Evolutionary conservation across 1,140 invertebrate species (phyloP).

Genomic region (Grapholita molesta): DNA sequence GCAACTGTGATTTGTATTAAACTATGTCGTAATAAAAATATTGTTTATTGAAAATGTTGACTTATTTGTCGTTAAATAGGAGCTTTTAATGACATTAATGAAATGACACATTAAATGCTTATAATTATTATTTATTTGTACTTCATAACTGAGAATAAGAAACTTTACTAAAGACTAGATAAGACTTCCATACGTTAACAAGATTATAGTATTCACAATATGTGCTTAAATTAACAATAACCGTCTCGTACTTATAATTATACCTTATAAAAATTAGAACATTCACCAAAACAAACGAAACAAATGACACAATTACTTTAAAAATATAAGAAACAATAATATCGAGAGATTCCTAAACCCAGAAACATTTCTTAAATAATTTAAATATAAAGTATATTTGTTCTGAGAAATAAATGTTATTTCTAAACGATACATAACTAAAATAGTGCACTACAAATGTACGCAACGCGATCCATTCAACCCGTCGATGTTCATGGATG

Average conservation of each 20-base stretch:
- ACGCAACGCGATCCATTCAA: background rate
- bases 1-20: slow-evolving; percentile 14
- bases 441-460: background rate
- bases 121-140: background rate
- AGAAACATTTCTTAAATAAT: background rate
- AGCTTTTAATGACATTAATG: too few relatives aligned
- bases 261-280: too few relatives aligned
- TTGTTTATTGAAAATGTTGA: too few relatives aligned
- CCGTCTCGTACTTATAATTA: too few relatives aligned
- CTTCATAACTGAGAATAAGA: background rate
- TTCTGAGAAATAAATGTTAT: background rate
- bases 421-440: too few relatives aligned
- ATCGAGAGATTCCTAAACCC: too few relatives aligned
- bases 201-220: background rate
- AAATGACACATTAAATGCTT: background rate
- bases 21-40: slow-evolving; percentile 27
- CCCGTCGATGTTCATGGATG: too few relatives aligned
- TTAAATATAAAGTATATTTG: background rate
- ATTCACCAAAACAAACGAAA: too few relatives aligned
- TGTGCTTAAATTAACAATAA: too few relatives aligned
- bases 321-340: too few relatives aligned
- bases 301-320: too few relatives aligned
- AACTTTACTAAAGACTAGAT: background rate
- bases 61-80: too few relatives aligned
- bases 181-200: background rate